Evolutionary conservation across 2,797 vertebrate genomes (phyloP).

Genomic region (Parauchenoglanis punctatus): DNA sequence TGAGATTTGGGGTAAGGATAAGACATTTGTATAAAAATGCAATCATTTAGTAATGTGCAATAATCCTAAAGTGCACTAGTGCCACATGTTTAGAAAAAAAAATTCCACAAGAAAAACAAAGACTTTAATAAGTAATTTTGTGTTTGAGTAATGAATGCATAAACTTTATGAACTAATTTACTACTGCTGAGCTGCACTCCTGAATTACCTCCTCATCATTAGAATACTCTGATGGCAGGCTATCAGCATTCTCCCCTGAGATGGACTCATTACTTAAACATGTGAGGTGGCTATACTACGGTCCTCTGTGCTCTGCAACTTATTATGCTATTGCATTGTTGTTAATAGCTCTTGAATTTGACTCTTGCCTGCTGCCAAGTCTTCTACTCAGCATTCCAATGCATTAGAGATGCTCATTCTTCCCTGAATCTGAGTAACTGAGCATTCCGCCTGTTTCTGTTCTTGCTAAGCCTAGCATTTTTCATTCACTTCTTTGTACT

Average conservation of each 20-base stretch:
- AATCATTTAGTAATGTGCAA: neutral
- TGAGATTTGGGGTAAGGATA: neutral
- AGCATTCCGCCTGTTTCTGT: neutral
- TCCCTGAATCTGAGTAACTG: neutral
- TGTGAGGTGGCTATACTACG: neutral
- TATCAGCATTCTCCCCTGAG: neutral
- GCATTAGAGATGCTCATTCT: neutral
- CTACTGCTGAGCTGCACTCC: neutral
- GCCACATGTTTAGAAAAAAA: neutral
- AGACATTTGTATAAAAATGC: neutral
- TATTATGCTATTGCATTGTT: neutral
- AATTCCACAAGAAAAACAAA: neutral
- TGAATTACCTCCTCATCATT: neutral
- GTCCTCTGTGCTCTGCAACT: neutral
- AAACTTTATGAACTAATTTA: neutral
- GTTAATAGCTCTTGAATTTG: neutral
- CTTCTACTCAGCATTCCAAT: neutral
- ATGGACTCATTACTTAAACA: neutral
- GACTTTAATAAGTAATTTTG: neutral
- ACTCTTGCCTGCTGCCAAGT: neutral
- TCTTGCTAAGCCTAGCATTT: neutral
- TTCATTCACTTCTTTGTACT: neutral
- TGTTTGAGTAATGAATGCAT: neutral
- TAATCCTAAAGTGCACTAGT: neutral
- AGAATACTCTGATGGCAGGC: neutral